These are phyloP conservation scores for Seriola quinqueradiata DNA, from an alignment of 2,113 vertebrate genomes.

Conservation along the genomic window DNA sequence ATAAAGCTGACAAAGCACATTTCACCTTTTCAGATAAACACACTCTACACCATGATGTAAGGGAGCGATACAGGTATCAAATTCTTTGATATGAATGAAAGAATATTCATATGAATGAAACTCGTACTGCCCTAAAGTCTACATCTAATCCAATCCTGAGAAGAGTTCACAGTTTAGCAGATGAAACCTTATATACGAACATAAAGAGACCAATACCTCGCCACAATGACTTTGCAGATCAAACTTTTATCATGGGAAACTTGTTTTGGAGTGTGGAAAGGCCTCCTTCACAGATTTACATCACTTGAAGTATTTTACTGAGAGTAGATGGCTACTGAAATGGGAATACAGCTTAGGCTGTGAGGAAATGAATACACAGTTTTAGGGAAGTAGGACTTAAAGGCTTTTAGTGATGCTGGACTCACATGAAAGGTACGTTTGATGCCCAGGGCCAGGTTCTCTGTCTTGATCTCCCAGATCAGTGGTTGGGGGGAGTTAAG, in stretches of 20 bases:
- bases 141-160: neutral
- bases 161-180: neutral
- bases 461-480: conserved; percentile 91
- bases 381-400: conserved; percentile 67
- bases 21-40: conserved; percentile 24
- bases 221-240: conserved; percentile 1
- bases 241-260: conserved; percentile 22
- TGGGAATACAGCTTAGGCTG: conserved; percentile 27
- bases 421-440: conserved; percentile 93
- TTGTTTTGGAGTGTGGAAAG: conserved; percentile 1
- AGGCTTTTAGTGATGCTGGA: conserved; percentile 69
- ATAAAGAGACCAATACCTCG: neutral
- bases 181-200: conserved; percentile 2
- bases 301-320: conserved; percentile 41
- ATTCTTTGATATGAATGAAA: neutral
- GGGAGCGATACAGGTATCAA: neutral
- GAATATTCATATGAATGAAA: neutral
- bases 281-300: conserved; percentile 35
- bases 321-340: conserved; percentile 33
- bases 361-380: conserved; percentile 72
- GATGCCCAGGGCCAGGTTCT: conserved; percentile 88
- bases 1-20: conserved; percentile 55
- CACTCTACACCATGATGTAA: neutral
- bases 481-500: conserved; percentile 91
- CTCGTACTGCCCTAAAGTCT: neutral